Percentiles rank a stretch among this genome's conserved stretches.
Conservation (phyloP, 2,797 vertebrate genomes). For the Characodon lateralis region DNA sequence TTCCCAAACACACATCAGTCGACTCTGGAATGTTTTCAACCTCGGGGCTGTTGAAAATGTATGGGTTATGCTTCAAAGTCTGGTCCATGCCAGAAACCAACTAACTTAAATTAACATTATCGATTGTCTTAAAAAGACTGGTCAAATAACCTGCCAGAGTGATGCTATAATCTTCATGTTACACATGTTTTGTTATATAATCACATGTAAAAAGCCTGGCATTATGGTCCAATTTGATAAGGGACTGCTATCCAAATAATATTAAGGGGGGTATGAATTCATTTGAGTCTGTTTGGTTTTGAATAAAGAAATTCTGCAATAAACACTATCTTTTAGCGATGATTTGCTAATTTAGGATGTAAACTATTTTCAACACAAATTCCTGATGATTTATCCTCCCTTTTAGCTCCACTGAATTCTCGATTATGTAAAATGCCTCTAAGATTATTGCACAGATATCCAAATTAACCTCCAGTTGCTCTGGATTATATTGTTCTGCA, state of each 20-base stretch:
- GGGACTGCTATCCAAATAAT: background rate
- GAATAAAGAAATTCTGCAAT: background rate
- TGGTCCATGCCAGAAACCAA: background rate
- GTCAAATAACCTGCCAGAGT: background rate
- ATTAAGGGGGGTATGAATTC: background rate
- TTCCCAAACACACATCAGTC: no score
- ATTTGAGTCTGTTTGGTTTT: background rate
- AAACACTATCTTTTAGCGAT: background rate
- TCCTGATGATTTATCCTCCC: conserved; percentile 4
- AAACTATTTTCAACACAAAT: conserved; percentile 29
- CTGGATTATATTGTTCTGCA: conserved; percentile 7
- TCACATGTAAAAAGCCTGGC: background rate
- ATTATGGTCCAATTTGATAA: background rate
- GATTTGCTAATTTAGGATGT: background rate
- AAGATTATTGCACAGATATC: conserved; percentile 39
- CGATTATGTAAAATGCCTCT: conserved; percentile 51
- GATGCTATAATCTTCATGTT: background rate
- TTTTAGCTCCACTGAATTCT: conserved; percentile 35
- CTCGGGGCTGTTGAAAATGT: no score
- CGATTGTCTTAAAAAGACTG: background rate
- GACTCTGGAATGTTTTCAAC: no score
- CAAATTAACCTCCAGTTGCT: conserved; percentile 29
- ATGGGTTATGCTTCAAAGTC: background rate
- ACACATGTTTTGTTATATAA: background rate
- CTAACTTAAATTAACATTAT: background rate